phyloP scores from a whole-genome alignment of 2,888 invertebrate genomes.

The Caprella mutica region DNA sequence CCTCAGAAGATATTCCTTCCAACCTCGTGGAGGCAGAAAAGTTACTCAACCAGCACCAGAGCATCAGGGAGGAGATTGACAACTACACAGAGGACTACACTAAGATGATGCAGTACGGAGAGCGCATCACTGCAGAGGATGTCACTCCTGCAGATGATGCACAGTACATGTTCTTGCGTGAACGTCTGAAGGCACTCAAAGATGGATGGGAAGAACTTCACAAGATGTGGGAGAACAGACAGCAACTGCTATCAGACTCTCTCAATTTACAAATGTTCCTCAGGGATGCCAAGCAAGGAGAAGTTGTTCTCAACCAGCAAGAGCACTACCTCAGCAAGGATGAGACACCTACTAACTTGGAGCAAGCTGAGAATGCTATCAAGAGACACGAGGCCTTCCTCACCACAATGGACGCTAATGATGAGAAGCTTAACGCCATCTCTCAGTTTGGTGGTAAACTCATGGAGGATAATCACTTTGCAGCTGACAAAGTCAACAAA shows the following conservation, averaged over 20 bases:
- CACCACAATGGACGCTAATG: constrained; percentile 99
- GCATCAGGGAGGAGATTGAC: constrained; percentile 97
- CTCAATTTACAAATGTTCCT: constrained; percentile 90
- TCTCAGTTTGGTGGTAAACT: constrained; percentile 85
- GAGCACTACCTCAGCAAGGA: constrained; percentile 95
- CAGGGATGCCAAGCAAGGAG: constrained; percentile 93
- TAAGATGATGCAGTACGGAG: constrained; percentile 99
- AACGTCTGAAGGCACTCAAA: constrained; percentile 91
- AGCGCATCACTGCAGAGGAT: constrained; percentile 79
- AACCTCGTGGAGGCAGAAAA: constrained; percentile 93
- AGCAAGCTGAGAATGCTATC: constrained; percentile 92
- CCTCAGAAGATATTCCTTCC: constrained; percentile 88
- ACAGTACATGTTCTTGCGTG: constrained; percentile 99
- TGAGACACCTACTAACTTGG: constrained; percentile 81
- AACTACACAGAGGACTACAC: constrained; percentile 96
- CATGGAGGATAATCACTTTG: constrained; percentile 83
- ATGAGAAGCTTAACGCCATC: constrained; percentile 95
- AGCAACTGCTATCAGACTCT: constrained; percentile 84
- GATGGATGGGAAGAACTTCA: constrained; percentile 99
- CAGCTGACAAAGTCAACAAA: constrained; percentile 85
- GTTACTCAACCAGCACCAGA: constrained; percentile 86
- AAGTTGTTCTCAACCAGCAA: constrained; percentile 93
- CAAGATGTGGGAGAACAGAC: constrained; percentile 99
- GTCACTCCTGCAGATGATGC: constrained; percentile 70
- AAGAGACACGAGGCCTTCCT: constrained; percentile 98